Conservation (phyloP, 2,113 vertebrate genomes). For the Psophia crepitans region DNA sequence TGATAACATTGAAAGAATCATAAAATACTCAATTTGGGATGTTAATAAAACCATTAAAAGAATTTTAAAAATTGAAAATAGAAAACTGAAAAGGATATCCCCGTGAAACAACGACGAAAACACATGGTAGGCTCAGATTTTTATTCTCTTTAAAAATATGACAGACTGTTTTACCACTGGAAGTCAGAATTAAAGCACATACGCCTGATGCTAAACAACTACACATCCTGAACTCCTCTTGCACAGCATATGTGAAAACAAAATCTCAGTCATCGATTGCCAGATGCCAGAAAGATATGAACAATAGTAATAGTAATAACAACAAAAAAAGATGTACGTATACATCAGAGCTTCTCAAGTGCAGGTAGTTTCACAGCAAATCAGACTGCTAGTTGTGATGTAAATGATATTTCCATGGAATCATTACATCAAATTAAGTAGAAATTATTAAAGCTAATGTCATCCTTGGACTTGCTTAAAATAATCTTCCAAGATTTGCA, state of each 20-base stretch:
- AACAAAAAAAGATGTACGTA: neutral
- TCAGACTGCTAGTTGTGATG: constrained; percentile 6
- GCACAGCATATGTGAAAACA: constrained; percentile 73
- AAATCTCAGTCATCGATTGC: constrained; percentile 54
- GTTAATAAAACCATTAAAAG: neutral
- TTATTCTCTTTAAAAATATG: constrained; percentile 56
- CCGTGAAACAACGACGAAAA: neutral
- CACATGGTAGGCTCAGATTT: constrained; percentile 26
- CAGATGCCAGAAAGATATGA: constrained; percentile 66
- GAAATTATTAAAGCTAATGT: constrained; percentile 61
- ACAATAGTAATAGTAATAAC: constrained; percentile 24
- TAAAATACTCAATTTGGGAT: neutral
- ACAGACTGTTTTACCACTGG: constrained; percentile 75
- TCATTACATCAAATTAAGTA: constrained; percentile 36
- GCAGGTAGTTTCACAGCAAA: constrained; percentile 54
- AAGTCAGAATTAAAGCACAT: constrained; percentile 74
- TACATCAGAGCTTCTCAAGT: constrained; percentile 27
- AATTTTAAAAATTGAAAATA: neutral
- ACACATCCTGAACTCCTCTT: constrained; percentile 69
- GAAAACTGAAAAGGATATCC: constrained; percentile 43
- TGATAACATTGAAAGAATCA: neutral
- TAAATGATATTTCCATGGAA: constrained; percentile 39
- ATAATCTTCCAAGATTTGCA: constrained; percentile 63
- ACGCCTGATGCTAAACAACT: constrained; percentile 70
- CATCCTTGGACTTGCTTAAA: constrained; percentile 54